These are phyloP conservation scores for Nephrotoma flavescens DNA, from an alignment of 2,888 invertebrate genomes.

Conservation along the genomic window DNA sequence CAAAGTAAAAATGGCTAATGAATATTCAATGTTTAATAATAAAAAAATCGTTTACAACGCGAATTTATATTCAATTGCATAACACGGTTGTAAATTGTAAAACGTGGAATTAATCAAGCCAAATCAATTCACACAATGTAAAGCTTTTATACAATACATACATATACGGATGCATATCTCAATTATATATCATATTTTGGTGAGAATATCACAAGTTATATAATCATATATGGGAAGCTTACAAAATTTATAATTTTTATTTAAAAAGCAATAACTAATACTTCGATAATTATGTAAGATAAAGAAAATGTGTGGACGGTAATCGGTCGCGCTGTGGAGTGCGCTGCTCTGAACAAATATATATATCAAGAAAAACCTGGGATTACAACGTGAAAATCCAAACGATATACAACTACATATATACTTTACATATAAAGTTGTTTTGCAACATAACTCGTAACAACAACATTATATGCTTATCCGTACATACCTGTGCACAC, in stretches of 20 bases:
- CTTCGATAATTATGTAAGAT: not conserved
- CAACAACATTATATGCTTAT: not conserved
- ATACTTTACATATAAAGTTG: not conserved
- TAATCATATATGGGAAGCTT: not conserved
- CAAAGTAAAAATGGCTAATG: too few species aligned
- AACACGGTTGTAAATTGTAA: not conserved
- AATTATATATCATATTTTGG: not conserved
- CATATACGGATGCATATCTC: not conserved
- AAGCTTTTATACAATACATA: not conserved
- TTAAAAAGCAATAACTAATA: not conserved
- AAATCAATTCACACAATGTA: not conserved
- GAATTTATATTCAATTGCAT: not conserved
- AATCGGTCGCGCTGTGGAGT: not conserved
- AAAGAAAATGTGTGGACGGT: not conserved
- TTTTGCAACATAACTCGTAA: not conserved
- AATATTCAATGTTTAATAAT: too few species aligned
- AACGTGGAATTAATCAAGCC: not conserved
- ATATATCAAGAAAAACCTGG: not conserved
- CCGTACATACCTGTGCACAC: not conserved
- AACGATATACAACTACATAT: not conserved
- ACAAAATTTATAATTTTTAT: not conserved
- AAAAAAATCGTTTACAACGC: not conserved
- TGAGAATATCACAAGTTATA: not conserved
- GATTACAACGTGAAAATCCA: not conserved
- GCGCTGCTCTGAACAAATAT: too few species aligned